Base-by-base conservation (phyloP, 2,797 vertebrate species). In the Hirundo rustica region DNA sequence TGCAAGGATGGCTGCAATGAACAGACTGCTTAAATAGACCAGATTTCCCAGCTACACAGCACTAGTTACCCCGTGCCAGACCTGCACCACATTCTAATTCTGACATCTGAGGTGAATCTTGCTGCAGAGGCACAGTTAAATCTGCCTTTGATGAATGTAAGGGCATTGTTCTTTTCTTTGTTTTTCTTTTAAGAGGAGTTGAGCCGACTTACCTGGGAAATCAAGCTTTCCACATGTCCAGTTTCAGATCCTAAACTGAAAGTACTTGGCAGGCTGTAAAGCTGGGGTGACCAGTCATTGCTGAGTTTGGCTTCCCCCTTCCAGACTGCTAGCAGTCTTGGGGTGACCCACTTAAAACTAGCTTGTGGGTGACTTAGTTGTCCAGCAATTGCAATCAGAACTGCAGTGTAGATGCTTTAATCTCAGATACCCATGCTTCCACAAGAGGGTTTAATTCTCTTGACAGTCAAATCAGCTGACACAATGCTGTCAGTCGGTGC, bases 221-320 rank as follows among this genome's bases (percentile, higher is more conserved):
- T 30, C 36, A 74, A 75, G 48, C 22, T 64, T 93, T 86, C 58
- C 1, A 3, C 1, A 1, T 32, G 55, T 36, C 67, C 34, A 36
- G 10, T 74, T 96, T 85, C 60, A 80, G 42, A 73, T 61, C 30
- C 61, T 67, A 47, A 88, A 75, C 32, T 54, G 45, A 36, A 95
- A 74, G 42, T n/a, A 48, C 17, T 4, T 30, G 19, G 12, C 47
- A 70, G 66, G 36, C 42, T 86, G 34, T 61, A 80, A 82, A 81
- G 61, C 11, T 88, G 19, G 29, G 13, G 5, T 83, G 61, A 34
- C 20, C 26, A 57, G 12, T 45, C 21, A 23, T n/a, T 53, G 29
- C 36, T 66, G 58, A 62, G n/a, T 70, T 78, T 81, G 30, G 19
- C 57, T 93, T 82, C 70, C 60, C 23, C 48, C 34, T 60, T 70